Base-by-base conservation (phyloP, 2,888 invertebrate species). In the Drosophila formosana region DNA sequence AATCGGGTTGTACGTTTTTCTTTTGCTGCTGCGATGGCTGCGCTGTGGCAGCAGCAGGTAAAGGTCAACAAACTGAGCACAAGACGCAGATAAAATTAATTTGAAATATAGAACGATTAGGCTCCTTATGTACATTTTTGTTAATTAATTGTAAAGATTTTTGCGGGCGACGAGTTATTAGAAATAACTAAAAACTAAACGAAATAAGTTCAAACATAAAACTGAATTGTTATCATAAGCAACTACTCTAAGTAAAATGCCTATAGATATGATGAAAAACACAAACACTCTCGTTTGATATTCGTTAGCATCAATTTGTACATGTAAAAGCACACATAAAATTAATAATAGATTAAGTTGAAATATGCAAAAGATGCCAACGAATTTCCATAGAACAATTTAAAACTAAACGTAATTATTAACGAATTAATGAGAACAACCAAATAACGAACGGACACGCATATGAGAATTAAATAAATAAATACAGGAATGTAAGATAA, bases 71-170 rank as follows among this genome's bases (percentile, higher is more conserved):
- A 55, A 53, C 46, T 71, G 64, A 72, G 70, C 57, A 49, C 34
- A 61, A 37, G 50, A 39, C 50, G 71, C 18, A 39, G 7, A 41
- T 39, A 55, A n/a, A 41, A 28, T 46, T 13, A 52, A 23, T 26
- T 43, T 30, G 0, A 11, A 34, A n/a, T 5, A 37, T 3, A n/a
- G 37, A 45, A 45, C 4, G 4, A 45, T 23, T 56, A 67, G 72
- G 51, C 65, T 41, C 64, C 56, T 76, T 68, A 45, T 62, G 78
- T 66, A 70, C 47, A 75, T 83, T 87, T 86, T 76, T 83, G 74
- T 84, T 80, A 74, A 74, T 74, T 84, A 85, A 89, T 89, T 89
- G 89, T 87, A 78, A 84, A 89, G 82, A 66, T 67, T 34, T 83
- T 71, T 73, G 37, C 52, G 45, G 4, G 26, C 30, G 41, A 53